phyloP scores from a whole-genome alignment of 2,113 vertebrate genomes.

The Pampusana beccarii region DNA sequence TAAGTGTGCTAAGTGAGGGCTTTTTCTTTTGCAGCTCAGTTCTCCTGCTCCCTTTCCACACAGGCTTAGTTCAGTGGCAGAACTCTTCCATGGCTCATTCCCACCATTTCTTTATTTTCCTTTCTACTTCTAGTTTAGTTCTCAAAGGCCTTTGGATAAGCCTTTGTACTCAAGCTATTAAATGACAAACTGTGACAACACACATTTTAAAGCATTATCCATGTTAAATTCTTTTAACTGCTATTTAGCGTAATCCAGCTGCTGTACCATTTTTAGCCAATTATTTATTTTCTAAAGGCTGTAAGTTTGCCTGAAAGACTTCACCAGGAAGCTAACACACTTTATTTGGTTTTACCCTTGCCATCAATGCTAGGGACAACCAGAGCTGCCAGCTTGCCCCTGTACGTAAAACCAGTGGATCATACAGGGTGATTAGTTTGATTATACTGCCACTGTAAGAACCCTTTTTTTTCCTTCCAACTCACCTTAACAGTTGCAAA shows the following conservation, averaged over 20 bases:
- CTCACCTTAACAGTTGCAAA: neutral
- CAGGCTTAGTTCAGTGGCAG: neutral
- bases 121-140: neutral
- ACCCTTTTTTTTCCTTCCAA: neutral
- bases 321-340: neutral
- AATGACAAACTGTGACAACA: neutral
- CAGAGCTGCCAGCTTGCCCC: neutral
- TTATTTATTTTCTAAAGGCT: neutral
- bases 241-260: neutral
- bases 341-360: neutral
- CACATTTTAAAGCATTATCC: neutral
- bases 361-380: neutral
- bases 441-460: fast-evolving
- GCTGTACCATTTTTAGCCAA: neutral
- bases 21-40: neutral
- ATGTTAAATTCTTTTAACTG: neutral
- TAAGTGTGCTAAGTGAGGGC: neutral
- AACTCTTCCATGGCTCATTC: neutral
- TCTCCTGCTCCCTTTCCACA: neutral
- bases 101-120: neutral
- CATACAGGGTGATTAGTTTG: no score
- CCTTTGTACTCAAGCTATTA: neutral
- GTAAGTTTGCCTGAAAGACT: neutral
- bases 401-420: fast-evolving
- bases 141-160: neutral